phyloP scores from a whole-genome alignment of 2,113 vertebrate genomes.

The Platichthys flesus region DNA sequence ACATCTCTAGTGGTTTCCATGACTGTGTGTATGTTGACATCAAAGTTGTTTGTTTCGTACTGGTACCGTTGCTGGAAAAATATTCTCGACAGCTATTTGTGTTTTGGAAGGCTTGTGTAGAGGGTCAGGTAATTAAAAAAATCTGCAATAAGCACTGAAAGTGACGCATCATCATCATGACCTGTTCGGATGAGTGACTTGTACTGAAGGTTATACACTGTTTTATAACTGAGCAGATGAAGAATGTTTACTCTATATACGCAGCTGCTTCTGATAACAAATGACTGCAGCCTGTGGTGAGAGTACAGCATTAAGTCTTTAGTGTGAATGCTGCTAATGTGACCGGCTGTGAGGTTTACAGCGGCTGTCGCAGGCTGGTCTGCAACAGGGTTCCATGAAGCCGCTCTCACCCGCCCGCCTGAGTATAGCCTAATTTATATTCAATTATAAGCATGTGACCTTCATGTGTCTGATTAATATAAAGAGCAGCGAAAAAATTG shows the following conservation, averaged over 20 bases:
- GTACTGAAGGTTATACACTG: not conserved
- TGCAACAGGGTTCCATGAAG: constrained; percentile 4
- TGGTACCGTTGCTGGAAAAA: not conserved
- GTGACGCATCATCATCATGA: not conserved
- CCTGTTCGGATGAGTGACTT: constrained; percentile 4
- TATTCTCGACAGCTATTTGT: not conserved
- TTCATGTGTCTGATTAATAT: not conserved
- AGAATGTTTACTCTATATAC: constrained; percentile 4
- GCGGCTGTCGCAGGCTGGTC: not conserved
- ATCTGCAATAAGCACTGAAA: not conserved
- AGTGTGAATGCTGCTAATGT: constrained; percentile 24
- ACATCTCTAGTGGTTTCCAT: not conserved
- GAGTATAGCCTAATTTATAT: not conserved
- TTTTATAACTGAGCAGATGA: constrained; percentile 21
- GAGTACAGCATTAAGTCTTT: constrained; percentile 33
- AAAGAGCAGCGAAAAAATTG: not conserved
- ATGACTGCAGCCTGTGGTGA: constrained; percentile 23
- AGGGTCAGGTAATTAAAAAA: not conserved
- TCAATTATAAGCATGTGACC: not conserved
- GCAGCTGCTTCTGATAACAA: constrained; percentile 23
- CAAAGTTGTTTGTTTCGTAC: not conserved
- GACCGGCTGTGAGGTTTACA: constrained; percentile 15
- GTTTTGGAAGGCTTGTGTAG: not conserved
- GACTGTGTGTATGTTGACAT: not conserved
- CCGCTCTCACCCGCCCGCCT: constrained; percentile 1